These are phyloP conservation scores for Lordiphosa clarofinis DNA, from an alignment of 1,140 invertebrate species.

Conservation along the genomic window DNA sequence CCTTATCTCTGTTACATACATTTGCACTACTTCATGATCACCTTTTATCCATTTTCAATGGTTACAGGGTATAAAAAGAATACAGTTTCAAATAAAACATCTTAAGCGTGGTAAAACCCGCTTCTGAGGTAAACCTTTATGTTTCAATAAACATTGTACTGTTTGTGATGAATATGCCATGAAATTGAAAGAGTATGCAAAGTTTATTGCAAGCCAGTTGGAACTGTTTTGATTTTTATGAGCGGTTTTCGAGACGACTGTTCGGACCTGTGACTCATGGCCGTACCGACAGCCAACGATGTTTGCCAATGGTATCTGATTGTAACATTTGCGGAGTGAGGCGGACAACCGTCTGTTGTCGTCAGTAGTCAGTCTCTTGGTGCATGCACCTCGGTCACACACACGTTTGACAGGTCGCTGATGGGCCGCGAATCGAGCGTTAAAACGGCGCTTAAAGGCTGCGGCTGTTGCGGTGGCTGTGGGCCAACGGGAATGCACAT, in stretches of 20 bases:
- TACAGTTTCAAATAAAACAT: too few relatives aligned
- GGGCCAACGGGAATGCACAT: neutral
- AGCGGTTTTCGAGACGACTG: slow-evolving; percentile 8
- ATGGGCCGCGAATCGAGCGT: slow-evolving; percentile 17
- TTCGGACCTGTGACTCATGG: slow-evolving; percentile 1
- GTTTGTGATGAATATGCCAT: too few relatives aligned
- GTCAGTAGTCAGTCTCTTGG: neutral
- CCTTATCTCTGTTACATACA: too few relatives aligned
- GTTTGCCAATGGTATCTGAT: too few relatives aligned
- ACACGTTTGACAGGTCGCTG: slow-evolving; percentile 30
- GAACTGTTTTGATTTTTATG: slow-evolving; percentile 5
- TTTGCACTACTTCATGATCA: too few relatives aligned
- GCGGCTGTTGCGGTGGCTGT: slow-evolving; percentile 21
- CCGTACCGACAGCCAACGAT: too few relatives aligned
- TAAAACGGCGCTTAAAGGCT: slow-evolving; percentile 41
- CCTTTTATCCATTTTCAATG: too few relatives aligned
- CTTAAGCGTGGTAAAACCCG: too few relatives aligned
- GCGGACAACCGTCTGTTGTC: neutral
- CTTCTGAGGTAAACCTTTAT: too few relatives aligned
- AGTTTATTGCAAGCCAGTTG: neutral
- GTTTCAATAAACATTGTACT: too few relatives aligned
- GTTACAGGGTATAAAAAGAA: too few relatives aligned
- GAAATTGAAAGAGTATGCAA: neutral
- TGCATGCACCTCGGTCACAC: neutral
- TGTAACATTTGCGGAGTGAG: neutral